These are phyloP conservation scores for Grammomys dolichurus DNA, from an alignment of 2,113 vertebrate genomes.

Conservation along the genomic window DNA sequence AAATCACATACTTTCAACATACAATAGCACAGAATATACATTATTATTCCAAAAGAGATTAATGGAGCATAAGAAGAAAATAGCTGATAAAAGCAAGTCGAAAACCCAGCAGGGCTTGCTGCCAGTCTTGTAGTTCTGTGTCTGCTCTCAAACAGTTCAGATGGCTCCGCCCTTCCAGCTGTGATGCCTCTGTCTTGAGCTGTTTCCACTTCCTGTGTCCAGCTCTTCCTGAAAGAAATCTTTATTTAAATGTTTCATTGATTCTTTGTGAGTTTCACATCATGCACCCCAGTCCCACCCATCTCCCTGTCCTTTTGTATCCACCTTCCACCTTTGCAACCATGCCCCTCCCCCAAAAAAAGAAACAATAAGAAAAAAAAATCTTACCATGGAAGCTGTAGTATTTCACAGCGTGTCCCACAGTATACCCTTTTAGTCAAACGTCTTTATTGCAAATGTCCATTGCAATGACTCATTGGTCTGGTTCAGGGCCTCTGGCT, in stretches of 20 bases:
- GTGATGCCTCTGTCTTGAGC: background rate
- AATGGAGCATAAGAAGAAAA: background rate
- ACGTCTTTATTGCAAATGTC: background rate
- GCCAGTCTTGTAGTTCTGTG: background rate
- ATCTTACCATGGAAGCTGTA: background rate
- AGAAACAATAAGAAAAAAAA: background rate
- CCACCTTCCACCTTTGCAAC: background rate
- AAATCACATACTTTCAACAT: background rate
- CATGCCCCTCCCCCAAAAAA: background rate
- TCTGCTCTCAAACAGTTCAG: background rate
- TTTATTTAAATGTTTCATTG: background rate
- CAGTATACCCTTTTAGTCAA: background rate
- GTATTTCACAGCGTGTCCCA: background rate
- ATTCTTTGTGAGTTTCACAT: background rate
- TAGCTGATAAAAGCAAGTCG: background rate
- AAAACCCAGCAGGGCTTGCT: background rate
- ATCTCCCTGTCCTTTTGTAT: background rate
- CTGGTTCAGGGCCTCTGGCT: background rate
- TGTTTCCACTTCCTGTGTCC: background rate
- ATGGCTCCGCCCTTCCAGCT: background rate
- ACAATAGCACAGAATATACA: background rate
- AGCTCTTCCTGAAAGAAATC: background rate
- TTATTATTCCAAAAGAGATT: background rate
- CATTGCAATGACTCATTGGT: background rate
- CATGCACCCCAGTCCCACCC: background rate